These are phyloP conservation scores for Aurelia aurita complex sp. Pacific DNA, from an alignment of 30 jellyfish, hydroid and myxozoan species.

Conservation along the genomic window DNA sequence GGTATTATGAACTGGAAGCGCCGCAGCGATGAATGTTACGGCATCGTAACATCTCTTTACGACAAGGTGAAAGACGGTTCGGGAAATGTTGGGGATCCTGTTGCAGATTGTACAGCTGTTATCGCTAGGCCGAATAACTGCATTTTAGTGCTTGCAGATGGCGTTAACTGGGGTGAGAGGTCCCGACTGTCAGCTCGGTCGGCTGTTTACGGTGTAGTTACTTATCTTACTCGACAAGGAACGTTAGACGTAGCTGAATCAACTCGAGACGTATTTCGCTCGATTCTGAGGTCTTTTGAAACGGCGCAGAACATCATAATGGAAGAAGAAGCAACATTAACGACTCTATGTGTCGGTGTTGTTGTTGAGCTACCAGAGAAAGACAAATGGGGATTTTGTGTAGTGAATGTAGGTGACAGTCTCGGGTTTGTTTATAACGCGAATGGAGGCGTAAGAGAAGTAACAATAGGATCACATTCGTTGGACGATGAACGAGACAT, in stretches of 20 bases:
- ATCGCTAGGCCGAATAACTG: slow-evolving; percentile 71
- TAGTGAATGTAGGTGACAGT: slow-evolving; percentile 89
- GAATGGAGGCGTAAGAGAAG: slow-evolving; percentile 84
- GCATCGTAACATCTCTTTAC: slow-evolving; percentile 77
- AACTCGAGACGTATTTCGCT: slow-evolving; percentile 80
- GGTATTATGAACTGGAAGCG: slow-evolving; percentile 76
- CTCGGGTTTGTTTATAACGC: slow-evolving; percentile 77
- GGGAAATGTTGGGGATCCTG: slow-evolving; percentile 83
- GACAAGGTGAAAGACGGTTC: slow-evolving; percentile 29
- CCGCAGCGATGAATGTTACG: slow-evolving; percentile 76
- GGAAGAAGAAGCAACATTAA: slow-evolving; percentile 83
- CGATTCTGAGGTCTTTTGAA: slow-evolving; percentile 74
- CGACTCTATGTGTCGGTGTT: slow-evolving; percentile 91
- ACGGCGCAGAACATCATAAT: slow-evolving; percentile 75
- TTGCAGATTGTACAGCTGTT: slow-evolving; percentile 84
- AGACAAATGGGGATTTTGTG: slow-evolving; percentile 91
- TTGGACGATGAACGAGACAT: slow-evolving; percentile 81
- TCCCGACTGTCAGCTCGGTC: slow-evolving; percentile 83
- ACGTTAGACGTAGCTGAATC: slow-evolving; percentile 37
- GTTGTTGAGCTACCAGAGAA: slow-evolving; percentile 82
- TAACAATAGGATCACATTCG: slow-evolving; percentile 89
- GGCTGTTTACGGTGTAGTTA: slow-evolving; percentile 80
- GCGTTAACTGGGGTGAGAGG: slow-evolving; percentile 95
- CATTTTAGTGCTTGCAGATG: slow-evolving; percentile 87
- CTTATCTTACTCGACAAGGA: slow-evolving; percentile 42